Base-by-base conservation (phyloP, 2,888 invertebrate genomes). In the Pachydiplax longipennis region DNA sequence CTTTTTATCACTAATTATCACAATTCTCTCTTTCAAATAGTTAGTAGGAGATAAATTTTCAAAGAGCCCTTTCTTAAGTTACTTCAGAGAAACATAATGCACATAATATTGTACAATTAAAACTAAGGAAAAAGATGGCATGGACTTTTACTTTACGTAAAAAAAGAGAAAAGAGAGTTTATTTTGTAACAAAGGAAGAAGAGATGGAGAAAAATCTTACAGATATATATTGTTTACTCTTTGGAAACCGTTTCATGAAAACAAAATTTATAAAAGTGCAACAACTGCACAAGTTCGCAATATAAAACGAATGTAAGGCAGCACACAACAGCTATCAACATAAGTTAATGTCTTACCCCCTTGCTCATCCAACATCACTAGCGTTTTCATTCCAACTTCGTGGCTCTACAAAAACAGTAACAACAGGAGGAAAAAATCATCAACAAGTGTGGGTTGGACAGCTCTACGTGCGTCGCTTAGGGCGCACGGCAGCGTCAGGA, bases 281-380 rank as follows among this genome's bases (percentile, higher is more conserved):
- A 53, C 40, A 83, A 87, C 87, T 87, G 87, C 87, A 87, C 87
- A 87, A 65, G 87, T 25, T 65, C 87, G 87, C 87, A 87, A 87
- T 87, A 61, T 35, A 87, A 87, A 87, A 87, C 87, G 65, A 87
- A 87, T 87, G 87, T 58, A 61, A 87, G 87, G 87, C 87, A 87
- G 87, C 87, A 87, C 87, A 87, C 58, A 87, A 87, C 87, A 87
- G 87, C 87, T 87, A 87, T 87, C 87, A 87, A 87, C 87, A 87
- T 87, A 87, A 87, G 58, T 82, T 61, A 73, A 83, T 81, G 83
- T 96, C 98, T 98, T 98, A 99, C 99, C 99, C 97, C 99, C 99
- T 97, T 99, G 99, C 96, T 99, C 99, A 97, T 99, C 99, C 97
- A 99, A 97, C 97, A 99, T 99, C 95, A 99, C 99, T 96, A 99